Evolutionary conservation across 2,888 invertebrate genomes (phyloP), one percentile per base, ranked within the genome.

Genomic region (Catocala nupta): DNA sequence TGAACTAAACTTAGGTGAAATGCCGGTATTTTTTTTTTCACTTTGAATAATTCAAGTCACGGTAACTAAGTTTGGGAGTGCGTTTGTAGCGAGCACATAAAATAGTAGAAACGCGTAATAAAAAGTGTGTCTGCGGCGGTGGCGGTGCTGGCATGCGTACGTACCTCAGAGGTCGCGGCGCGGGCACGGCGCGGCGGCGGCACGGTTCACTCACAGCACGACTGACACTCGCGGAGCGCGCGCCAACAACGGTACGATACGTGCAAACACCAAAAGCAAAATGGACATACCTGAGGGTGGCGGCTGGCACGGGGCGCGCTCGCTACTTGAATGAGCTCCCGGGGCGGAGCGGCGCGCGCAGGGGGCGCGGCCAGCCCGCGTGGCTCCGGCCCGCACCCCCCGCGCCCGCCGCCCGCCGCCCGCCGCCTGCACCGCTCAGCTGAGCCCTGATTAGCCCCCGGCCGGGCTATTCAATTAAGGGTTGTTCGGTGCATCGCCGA

Each of bases 321-420:
- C 88, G 91, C 90, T 89, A 93, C 93, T 92, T 93, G 93, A 94
- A 92, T 94, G 94, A 93, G 93, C 80, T 82, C 82, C 88, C 82
- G 82, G 87, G 83, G 94, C 95, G 91, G 87, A 76, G 90, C 95
- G 95, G 95, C 95, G 94, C 95, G 95, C 94, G 94, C 93, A 92
- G 91, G 94, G 94, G 94, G 96, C 95, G 95, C 95, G 95, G 91
- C 93, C 85, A 93, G 93, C 90, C 93, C 90, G 93, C 93, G 93
- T 92, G 93, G 92, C 93, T 94, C 94, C 94, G 84, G 90, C 87
- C 85, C 85, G 73, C 81, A 33, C 69, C 78, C 73, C 83, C 84
- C 85, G 82, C 74, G 70, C 63, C 62, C 43, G 84, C 82, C 73
- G 71, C 61, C 62, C 39, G 36, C 65, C 48, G 55, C 81, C 77